Percentiles rank a stretch among this genome's conserved stretches.
phyloP scores from a whole-genome alignment of 2,888 invertebrate species.

The Deroplatys truncata region DNA sequence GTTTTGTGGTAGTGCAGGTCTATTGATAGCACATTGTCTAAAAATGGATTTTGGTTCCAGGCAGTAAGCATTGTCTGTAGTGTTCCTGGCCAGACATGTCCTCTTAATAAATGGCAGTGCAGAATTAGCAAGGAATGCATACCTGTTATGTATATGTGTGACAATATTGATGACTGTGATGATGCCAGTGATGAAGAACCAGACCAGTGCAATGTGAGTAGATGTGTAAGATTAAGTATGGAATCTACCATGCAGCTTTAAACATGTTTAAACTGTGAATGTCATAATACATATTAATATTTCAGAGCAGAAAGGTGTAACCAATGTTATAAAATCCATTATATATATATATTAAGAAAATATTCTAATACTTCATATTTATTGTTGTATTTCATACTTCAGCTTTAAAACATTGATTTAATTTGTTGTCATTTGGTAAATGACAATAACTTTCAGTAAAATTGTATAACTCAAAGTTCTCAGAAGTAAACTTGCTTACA shows the following conservation, averaged over 20 bases:
- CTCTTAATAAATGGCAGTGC: constrained; percentile 59
- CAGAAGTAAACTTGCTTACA: no score
- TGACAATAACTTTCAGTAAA: no score
- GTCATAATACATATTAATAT: neutral
- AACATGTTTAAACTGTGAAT: neutral
- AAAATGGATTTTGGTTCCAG: constrained; percentile 35
- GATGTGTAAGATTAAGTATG: neutral
- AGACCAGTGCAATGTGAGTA: constrained; percentile 55
- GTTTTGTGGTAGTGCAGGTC: no score
- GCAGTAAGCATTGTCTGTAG: constrained; percentile 62
- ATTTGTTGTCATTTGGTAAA: no score
- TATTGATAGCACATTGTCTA: no score
- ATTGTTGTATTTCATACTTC: no score
- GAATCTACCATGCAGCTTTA: neutral
- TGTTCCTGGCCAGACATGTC: constrained; percentile 45
- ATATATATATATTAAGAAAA: no score
- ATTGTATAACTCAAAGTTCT: no score
- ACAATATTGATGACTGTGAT: constrained; percentile 59
- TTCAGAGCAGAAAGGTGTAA: neutral
- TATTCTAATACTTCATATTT: no score
- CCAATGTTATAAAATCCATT: neutral
- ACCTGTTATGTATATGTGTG: constrained; percentile 59
- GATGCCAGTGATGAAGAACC: constrained; percentile 61
- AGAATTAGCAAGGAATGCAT: constrained; percentile 57
- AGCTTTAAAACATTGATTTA: no score